A percentile compares a stretch with the other conserved stretches of the same genome.
phyloP scores from a whole-genome alignment of 2,888 invertebrate species.

The Drosophila tanythrix region DNA sequence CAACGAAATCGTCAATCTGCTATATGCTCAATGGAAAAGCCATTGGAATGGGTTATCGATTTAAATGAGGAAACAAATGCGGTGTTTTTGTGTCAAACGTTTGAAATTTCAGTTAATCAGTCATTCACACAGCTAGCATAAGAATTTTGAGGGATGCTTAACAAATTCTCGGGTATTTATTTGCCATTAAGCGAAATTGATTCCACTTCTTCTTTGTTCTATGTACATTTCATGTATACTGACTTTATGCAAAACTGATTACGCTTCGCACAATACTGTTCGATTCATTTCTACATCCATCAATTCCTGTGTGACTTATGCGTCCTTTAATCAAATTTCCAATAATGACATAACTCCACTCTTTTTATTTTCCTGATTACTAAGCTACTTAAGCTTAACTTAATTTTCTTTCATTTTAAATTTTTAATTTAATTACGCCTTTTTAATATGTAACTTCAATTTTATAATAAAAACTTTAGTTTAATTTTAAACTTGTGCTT shows the following conservation, averaged over 20 bases:
- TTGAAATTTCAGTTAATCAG: neutral
- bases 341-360: neutral
- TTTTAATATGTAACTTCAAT: neutral
- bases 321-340: neutral
- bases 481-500: neutral
- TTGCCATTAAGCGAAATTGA: neutral
- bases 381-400: neutral
- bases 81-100: neutral
- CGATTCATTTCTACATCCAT: neutral
- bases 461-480: neutral
- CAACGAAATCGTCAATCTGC: neutral
- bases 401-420: neutral
- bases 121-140: neutral
- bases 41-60: slow-evolving; percentile 42
- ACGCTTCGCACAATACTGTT: neutral
- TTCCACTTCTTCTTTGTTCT: neutral
- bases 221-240: neutral
- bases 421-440: neutral
- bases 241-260: neutral
- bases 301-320: neutral
- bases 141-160: no score
- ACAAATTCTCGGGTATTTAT: neutral
- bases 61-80: slow-evolving; percentile 26
- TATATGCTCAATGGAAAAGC: neutral
- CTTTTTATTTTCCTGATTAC: neutral